phyloP scores from a whole-genome alignment of 2,797 vertebrate genomes.

The Podarcis lilfordi region DNA sequence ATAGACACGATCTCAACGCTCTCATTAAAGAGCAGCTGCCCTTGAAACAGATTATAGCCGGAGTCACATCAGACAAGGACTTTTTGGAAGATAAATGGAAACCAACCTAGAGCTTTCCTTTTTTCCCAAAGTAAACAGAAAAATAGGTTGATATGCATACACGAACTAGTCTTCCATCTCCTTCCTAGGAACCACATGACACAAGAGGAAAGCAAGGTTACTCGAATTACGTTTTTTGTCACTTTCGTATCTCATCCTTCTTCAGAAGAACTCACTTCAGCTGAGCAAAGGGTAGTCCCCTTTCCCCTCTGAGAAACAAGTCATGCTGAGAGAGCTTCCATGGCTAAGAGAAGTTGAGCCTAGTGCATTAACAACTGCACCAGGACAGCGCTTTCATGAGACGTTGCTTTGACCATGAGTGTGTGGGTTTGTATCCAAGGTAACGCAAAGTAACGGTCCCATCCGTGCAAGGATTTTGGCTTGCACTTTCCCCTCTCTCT shows the following conservation, averaged over 20 bases:
- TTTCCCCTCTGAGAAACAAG: neutral
- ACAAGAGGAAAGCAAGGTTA: constrained; percentile 38
- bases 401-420: neutral
- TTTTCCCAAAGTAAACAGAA: constrained; percentile 63
- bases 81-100: constrained; percentile 74
- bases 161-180: neutral
- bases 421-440: neutral
- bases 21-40: constrained; percentile 68
- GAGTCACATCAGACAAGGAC: constrained; percentile 61
- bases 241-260: neutral
- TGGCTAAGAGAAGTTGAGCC: neutral
- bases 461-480: too few relatives aligned
- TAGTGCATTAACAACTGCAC: neutral
- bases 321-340: neutral
- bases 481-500: too few relatives aligned
- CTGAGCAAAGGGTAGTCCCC: neutral
- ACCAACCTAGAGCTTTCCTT: constrained; percentile 54
- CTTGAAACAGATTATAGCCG: constrained; percentile 63
- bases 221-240: neutral
- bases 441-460: too few relatives aligned
- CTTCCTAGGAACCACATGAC: constrained; percentile 27
- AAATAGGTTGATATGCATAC: constrained; percentile 38
- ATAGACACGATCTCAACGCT: constrained; percentile 50
- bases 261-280: neutral
- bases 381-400: neutral